Conservation (phyloP, 2,888 invertebrate genomes). For the Heliconius cydno region DNA sequence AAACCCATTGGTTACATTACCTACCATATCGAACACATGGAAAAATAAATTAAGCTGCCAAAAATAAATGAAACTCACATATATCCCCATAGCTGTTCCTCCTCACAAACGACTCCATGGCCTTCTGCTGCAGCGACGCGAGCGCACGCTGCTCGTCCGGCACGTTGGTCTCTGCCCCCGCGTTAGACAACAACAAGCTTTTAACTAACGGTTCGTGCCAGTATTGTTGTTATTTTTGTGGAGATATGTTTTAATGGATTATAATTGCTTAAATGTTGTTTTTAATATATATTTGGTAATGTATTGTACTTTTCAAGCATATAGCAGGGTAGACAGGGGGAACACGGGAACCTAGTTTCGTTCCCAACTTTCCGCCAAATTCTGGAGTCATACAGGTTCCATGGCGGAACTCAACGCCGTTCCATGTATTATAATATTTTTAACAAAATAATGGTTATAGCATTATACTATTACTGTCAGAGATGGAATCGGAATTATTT, state of each 20-base stretch:
- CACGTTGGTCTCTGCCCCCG: slow-evolving; percentile 74
- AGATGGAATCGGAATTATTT: neutral
- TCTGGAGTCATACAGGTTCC: too few species aligned
- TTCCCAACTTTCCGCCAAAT: too few species aligned
- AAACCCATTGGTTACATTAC: too few species aligned
- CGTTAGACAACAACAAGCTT: slow-evolving; percentile 56
- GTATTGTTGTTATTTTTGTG: neutral
- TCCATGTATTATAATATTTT: too few species aligned
- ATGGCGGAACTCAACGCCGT: too few species aligned
- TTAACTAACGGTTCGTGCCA: slow-evolving; percentile 45
- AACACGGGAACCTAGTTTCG: too few species aligned
- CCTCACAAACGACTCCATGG: slow-evolving; percentile 87
- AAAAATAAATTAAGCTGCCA: too few species aligned
- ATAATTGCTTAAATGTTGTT: slow-evolving; percentile 16
- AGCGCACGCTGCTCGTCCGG: slow-evolving; percentile 83
- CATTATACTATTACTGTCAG: neutral
- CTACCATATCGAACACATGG: too few species aligned
- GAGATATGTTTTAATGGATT: neutral
- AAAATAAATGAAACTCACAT: slow-evolving; percentile 76
- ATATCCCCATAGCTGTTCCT: slow-evolving; percentile 90
- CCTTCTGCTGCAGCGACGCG: slow-evolving; percentile 77
- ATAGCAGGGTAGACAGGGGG: too few species aligned
- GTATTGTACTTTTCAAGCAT: too few species aligned
- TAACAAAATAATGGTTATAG: too few species aligned
- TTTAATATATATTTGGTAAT: neutral